Conservation (phyloP, 2,888 invertebrate genomes). For the Dorcus hopei region DNA sequence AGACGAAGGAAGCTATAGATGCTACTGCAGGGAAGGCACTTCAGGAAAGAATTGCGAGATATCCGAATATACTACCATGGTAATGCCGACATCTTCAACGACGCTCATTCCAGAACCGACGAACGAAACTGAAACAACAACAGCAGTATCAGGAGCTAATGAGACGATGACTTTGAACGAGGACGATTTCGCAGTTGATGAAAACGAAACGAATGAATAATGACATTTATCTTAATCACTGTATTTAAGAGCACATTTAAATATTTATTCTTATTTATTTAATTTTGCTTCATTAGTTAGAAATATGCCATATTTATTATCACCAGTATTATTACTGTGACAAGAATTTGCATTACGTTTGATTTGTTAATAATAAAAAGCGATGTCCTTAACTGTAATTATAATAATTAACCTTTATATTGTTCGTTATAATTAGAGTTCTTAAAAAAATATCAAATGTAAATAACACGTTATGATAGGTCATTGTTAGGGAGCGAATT, state of each 20-base stretch:
- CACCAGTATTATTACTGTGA: too few species aligned
- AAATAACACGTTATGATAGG: too few species aligned
- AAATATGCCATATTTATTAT: too few species aligned
- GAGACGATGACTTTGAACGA: background rate
- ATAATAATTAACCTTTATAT: too few species aligned
- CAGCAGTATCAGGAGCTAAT: background rate
- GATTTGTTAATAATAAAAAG: too few species aligned
- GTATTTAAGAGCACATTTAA: conserved; percentile 10
- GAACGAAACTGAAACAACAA: background rate
- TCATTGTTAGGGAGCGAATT: too few species aligned
- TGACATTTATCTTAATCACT: conserved; percentile 3
- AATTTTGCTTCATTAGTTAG: too few species aligned
- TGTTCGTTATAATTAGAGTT: too few species aligned
- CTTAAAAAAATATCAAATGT: too few species aligned
- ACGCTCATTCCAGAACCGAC: background rate
- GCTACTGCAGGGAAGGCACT: conserved; percentile 72
- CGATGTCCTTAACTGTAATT: too few species aligned
- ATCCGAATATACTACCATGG: conserved; percentile 54
- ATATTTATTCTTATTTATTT: too few species aligned
- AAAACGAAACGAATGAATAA: conserved; percentile 22
- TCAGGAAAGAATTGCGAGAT: conserved; percentile 76
- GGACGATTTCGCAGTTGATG: conserved; percentile 1
- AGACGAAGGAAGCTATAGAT: conserved; percentile 73
- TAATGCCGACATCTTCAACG: conserved; percentile 18
- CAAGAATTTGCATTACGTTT: too few species aligned